phyloP scores from a whole-genome alignment of 2,797 vertebrate species.

The Cossypha niveicapilla region DNA sequence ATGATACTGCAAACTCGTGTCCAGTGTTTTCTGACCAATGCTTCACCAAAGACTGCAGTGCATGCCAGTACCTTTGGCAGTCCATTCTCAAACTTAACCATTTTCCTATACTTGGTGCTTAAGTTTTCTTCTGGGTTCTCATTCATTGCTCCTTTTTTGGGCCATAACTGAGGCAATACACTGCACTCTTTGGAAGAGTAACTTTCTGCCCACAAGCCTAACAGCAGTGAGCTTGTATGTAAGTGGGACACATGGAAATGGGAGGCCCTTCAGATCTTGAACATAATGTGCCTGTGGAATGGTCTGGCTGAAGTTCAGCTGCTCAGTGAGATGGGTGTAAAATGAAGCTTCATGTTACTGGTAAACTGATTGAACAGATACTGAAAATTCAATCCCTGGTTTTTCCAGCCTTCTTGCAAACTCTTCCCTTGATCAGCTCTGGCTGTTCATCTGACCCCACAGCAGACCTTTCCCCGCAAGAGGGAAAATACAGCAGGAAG shows the following conservation, averaged over 20 bases:
- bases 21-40: conserved; percentile 14
- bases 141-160: background rate
- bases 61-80: background rate
- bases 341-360: background rate
- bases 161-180: background rate
- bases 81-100: conserved; percentile 40
- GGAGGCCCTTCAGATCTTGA: background rate
- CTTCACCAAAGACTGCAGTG: conserved; percentile 7
- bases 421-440: background rate
- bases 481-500: background rate
- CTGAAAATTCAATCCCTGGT: background rate
- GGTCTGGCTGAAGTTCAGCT: background rate
- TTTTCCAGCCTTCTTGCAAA: background rate
- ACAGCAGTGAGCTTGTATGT: background rate
- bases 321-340: background rate
- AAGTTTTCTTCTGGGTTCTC: background rate
- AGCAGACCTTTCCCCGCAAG: background rate
- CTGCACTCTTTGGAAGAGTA: background rate
- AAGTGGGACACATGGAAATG: background rate
- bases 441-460: background rate
- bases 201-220: background rate
- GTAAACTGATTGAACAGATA: rapidly evolving
- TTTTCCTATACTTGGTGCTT: background rate
- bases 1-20: background rate
- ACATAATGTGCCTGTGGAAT: rapidly evolving